phyloP scores from a whole-genome alignment of 2,113 vertebrate species.

The Sceloporus undulatus region DNA sequence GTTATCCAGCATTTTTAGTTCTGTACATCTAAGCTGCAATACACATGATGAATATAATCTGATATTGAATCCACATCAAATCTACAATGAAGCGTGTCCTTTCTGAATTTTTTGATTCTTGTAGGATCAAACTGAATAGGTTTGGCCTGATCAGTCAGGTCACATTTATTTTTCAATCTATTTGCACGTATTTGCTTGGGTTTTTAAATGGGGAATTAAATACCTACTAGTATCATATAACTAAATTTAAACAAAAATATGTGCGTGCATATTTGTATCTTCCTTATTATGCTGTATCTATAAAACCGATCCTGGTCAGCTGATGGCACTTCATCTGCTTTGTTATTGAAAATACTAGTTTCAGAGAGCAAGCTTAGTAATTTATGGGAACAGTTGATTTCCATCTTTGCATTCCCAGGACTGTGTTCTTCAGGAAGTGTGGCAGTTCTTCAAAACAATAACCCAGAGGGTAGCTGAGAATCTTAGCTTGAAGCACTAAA shows the following conservation, averaged over 20 bases:
- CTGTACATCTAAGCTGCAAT: not conserved
- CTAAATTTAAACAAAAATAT: not conserved
- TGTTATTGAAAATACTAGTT: slow-evolving; percentile 35
- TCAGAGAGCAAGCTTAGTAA: slow-evolving; percentile 30
- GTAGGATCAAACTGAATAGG: not conserved
- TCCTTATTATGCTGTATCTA: slow-evolving; percentile 19
- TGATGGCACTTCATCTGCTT: slow-evolving; percentile 33
- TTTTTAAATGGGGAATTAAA: not conserved
- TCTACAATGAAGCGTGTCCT: not conserved
- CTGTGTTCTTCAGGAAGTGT: rapidly evolving
- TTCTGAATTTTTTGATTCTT: not conserved
- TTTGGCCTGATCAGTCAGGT: not conserved
- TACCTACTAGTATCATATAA: not conserved
- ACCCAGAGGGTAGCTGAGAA: not conserved
- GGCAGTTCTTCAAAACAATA: slow-evolving; percentile 13
- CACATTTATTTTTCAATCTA: not conserved
- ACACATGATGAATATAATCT: not conserved
- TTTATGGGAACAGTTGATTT: not conserved
- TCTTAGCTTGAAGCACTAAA: slow-evolving; percentile 14
- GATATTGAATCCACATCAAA: not conserved
- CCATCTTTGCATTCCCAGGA: slow-evolving; percentile 30
- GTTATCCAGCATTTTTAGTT: not conserved
- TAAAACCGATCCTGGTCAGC: slow-evolving; percentile 10
- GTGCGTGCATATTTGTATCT: slow-evolving; percentile 19
- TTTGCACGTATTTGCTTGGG: not conserved